A percentile compares a stretch with the other conserved stretches of the same genome.
Conservation (phyloP, 2,888 invertebrate species). For the Acrobasis suavella region DNA sequence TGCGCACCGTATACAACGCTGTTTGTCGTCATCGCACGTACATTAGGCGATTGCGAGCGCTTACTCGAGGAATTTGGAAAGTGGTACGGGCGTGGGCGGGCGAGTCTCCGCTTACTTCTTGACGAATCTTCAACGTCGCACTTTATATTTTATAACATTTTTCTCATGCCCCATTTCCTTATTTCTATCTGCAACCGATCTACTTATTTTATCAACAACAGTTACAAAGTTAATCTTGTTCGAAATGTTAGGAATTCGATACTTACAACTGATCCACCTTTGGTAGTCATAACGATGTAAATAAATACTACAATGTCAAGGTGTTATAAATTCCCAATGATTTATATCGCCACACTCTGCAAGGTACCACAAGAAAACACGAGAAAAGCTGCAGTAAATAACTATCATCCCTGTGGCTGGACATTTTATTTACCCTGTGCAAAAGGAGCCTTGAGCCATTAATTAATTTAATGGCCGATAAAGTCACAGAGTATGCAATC, state of each 20-base stretch:
- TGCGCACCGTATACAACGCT: constrained; percentile 45
- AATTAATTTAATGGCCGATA: constrained; percentile 34
- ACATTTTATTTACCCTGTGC: constrained; percentile 16
- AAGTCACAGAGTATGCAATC: constrained; percentile 43
- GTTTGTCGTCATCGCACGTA: constrained; percentile 56
- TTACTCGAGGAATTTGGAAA: constrained; percentile 80
- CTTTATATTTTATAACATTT: constrained; percentile 73
- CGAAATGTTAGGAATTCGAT: constrained; percentile 20
- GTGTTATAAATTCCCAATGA: constrained; percentile 20
- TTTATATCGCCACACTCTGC: constrained; percentile 5
- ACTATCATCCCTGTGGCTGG: constrained; percentile 14
- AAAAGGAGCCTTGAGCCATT: constrained; percentile 19
- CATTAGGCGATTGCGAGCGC: constrained; percentile 74
- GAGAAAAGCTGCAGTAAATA: constrained; percentile 2
- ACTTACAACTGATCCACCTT: constrained; percentile 13
- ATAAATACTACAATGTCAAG: constrained; percentile 13
- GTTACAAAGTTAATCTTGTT: constrained; percentile 22
- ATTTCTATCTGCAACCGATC: constrained; percentile 41
- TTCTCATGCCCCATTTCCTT: constrained; percentile 50
- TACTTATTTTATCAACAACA: constrained; percentile 33
- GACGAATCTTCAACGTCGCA: constrained; percentile 75
- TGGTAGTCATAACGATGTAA: constrained; percentile 15
- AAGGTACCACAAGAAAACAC: neutral
- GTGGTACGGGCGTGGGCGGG: constrained; percentile 78
- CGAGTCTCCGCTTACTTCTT: constrained; percentile 69